Evolutionary conservation across 2,113 vertebrate species (phyloP), one percentile per base, ranked within the genome.

Genomic region (Pagrus major): DNA sequence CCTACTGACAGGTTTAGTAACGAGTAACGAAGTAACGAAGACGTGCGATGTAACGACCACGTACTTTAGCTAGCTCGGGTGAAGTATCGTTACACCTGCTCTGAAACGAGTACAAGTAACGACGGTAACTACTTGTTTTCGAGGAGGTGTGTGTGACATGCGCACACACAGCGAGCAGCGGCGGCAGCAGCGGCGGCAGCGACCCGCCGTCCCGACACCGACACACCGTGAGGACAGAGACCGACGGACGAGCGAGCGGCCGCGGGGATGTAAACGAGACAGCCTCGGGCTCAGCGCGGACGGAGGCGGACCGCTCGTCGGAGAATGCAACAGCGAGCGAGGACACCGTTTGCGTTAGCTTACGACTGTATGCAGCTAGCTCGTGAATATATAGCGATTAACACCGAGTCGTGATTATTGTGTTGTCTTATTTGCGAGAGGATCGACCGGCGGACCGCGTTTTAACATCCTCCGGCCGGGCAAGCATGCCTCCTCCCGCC

Each of bases 401-500:
- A 73, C 60, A 60, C 59, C 9, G 67, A 88, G 64, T 76, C 79
- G 76, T 89, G 90, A 91, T 70, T 83, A 2, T 49, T 80, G 4
- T 61, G 18, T 4, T 37, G 5, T 6, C 44, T 16, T 23, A 18
- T 81, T 49, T 60, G n/a, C 20, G 29, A 78, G 44, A 69, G 74
- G 75, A 59, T 20, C 51, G 56, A 47, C 69, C 65, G 51, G 60
- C 27, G 69, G 61, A 63, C 41, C 29, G 15, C 46, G 33, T 18
- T 59, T n/a, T 41, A 47, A 81, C 71, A 69, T 58, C 83, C 70
- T 42, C 46, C 74, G 73, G 81, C 51, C 79, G n/a, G n/a, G n/a
- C n/a, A n/a, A 86, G 71, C 74, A 96, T 96, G 95, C 94, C 93
- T 65, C 94, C 93, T 65, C 80, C 91, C 2, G 73, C 92, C 63